phyloP scores from a whole-genome alignment of 2,888 invertebrate species.

The Glyphotaelius pellucidus region DNA sequence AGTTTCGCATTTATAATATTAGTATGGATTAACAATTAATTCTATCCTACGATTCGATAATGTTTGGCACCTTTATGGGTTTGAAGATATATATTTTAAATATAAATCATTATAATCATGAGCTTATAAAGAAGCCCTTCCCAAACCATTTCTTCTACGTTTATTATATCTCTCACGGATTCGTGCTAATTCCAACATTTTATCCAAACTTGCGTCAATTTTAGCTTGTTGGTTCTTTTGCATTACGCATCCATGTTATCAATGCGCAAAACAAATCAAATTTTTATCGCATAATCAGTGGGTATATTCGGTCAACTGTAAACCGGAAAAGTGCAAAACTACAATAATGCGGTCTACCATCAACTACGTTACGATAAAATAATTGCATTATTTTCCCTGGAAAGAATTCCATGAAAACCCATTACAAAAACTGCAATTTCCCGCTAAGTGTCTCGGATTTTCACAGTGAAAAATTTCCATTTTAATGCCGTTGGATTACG shows the following conservation, averaged over 20 bases:
- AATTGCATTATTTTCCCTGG: background rate
- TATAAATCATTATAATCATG: background rate
- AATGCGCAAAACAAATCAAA: no score
- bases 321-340: background rate
- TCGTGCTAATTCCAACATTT: background rate
- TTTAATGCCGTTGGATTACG: background rate
- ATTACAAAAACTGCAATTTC: background rate
- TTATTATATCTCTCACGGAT: background rate
- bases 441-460: background rate
- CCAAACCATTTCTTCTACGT: background rate
- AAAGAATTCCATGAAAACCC: background rate
- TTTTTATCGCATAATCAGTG: no score
- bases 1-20: no score
- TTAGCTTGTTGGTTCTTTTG: background rate
- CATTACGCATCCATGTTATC: background rate
- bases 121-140: background rate
- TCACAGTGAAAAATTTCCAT: background rate
- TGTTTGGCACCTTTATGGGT: background rate
- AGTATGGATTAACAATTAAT: no score
- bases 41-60: background rate
- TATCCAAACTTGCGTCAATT: background rate
- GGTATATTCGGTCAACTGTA: no score
- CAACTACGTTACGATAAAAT: background rate
- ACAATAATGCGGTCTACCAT: background rate
- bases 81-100: background rate